A percentile compares a stretch with the other conserved stretches of the same genome.
These are phyloP conservation scores for Rhyzopertha dominica DNA, from an alignment of 1,140 invertebrate species.

Conservation along the genomic window DNA sequence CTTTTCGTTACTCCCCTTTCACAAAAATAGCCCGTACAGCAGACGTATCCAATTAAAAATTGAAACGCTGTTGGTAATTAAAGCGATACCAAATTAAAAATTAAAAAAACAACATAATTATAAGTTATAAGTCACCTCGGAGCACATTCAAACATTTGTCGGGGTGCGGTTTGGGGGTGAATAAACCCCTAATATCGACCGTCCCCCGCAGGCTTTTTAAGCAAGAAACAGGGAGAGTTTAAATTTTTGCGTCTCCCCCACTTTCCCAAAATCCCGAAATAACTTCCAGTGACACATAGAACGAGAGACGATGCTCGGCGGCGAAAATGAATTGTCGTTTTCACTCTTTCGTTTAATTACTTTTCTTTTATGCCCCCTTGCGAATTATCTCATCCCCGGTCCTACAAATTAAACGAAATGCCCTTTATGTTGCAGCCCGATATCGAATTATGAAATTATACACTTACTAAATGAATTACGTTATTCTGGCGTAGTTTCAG, in stretches of 20 bases:
- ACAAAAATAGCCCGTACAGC: too few species aligned
- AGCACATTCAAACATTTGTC: conserved; percentile 16
- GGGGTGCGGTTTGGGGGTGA: conserved; percentile 25
- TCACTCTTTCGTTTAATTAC: conserved; percentile 19
- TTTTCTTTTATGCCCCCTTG: conserved; percentile 6
- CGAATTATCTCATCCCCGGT: conserved; percentile 10
- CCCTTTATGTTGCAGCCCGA: conserved; percentile 2
- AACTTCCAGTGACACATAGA: conserved; percentile 27
- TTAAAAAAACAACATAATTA: conserved; percentile 17
- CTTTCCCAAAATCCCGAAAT: conserved; percentile 23
- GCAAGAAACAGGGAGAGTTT: conserved; percentile 25
- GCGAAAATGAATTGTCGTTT: conserved; percentile 29
- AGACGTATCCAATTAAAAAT: conserved; percentile 21
- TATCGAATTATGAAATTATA: conserved; percentile 14
- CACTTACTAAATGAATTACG: too few species aligned
- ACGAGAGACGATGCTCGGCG: too few species aligned
- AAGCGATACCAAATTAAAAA: conserved; percentile 14
- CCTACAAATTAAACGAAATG: conserved; percentile 4
- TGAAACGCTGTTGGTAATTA: conserved; percentile 18
- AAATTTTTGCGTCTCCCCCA: conserved; percentile 23
- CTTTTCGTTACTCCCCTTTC: too few species aligned
- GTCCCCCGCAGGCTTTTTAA: conserved; percentile 14
- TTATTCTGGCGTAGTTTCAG: too few species aligned
- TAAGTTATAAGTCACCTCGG: conserved; percentile 15
- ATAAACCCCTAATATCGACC: conserved; percentile 31